These are phyloP conservation scores for Nymphalis urticae DNA, from an alignment of 2,888 invertebrate species.

Conservation along the genomic window DNA sequence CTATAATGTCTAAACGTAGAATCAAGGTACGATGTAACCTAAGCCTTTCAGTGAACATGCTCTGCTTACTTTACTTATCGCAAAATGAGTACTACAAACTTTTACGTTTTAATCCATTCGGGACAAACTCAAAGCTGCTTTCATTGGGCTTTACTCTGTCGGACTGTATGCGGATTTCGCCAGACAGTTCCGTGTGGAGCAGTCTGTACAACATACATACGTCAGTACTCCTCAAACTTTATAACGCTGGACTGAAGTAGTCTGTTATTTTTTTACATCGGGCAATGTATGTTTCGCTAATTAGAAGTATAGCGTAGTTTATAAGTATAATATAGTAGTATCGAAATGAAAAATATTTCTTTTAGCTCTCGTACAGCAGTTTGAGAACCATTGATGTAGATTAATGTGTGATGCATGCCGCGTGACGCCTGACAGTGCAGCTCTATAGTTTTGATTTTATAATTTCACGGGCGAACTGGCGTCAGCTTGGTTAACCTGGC, in stretches of 20 bases:
- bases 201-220: conserved; percentile 41
- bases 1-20: neutral
- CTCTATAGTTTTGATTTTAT: conserved; percentile 46
- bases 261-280: neutral
- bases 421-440: conserved; percentile 48
- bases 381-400: conserved; percentile 33
- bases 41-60: conserved; percentile 8
- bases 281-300: neutral
- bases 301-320: neutral
- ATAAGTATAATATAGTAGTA: no score
- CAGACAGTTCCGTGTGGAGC: conserved; percentile 41
- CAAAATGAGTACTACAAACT: conserved; percentile 42
- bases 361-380: neutral
- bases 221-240: conserved; percentile 19
- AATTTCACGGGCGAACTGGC: conserved; percentile 42
- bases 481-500: conserved; percentile 46
- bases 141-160: conserved; percentile 66
- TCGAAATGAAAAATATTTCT: neutral
- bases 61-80: conserved; percentile 28
- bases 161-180: conserved; percentile 63
- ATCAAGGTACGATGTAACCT: neutral
- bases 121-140: conserved; percentile 73
- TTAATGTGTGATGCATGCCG: conserved; percentile 34
- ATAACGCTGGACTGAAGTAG: neutral
- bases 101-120: conserved; percentile 67